Base-by-base conservation (phyloP, 2,888 invertebrate genomes). In the Dynastes tityus region DNA sequence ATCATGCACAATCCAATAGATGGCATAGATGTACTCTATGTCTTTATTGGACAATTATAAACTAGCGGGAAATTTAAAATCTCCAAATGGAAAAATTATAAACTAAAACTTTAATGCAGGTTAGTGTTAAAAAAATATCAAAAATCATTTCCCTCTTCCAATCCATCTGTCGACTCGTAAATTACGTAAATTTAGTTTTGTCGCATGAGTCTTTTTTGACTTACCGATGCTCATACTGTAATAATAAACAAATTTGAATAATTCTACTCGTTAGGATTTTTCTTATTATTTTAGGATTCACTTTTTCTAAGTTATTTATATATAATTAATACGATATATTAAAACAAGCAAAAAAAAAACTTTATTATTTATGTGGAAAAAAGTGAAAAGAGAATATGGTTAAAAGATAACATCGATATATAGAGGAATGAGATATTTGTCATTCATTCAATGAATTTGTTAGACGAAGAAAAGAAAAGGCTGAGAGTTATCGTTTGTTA, bases 401-500 rank as follows among this genome's bases (percentile, higher is more conserved):
- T 73, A 8, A 11, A 53, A 45, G 73, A 58, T 73, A 73, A 76
- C 55, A 58, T 67, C 40, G 70, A 51, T 68, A 64, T 22, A 22
- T 16, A 16, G 37, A 78, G 22, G 63, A 58, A 64, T 22, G 76
- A 9, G 16, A 64, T 16, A n/a, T 73, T 51, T 63, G 64, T 51
- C 70, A 51, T 40, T 71, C n/a, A 22, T 74, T 74, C 65, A 63
- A 53, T 45, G 63, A 58, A 71, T 63, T 73, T 73, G 78, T 78
- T 64, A 78, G 71, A 63, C 63, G 71, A 65, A 74, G 51, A 68
- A 63, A 65, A 78, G 51, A 68, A 53, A 78, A 78, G 78, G 78
- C 78, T 78, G 78, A 78, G 67, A 74, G 78, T 78, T 78, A 64
- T 73, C 71, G 27, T 58, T 77, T 73, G 71, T 78, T 78, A 71